phyloP scores from a whole-genome alignment of 2,888 invertebrate species.

The Clivina fossor region DNA sequence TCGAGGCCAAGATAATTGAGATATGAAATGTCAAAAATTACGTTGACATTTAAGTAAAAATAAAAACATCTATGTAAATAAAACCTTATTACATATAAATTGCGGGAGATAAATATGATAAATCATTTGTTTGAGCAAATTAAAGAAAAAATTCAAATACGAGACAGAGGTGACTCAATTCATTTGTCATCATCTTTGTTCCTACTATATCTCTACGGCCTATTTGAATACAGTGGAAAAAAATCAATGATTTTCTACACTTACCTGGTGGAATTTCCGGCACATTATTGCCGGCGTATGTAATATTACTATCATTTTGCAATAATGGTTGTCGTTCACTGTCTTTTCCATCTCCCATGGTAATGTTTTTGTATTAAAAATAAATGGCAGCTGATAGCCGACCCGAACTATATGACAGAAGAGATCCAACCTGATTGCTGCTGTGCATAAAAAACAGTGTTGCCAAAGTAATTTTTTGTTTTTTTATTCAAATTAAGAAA shows the following conservation, averaged over 20 bases:
- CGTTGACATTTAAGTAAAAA: no score
- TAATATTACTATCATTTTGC: conserved; percentile 50
- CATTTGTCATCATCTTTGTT: conserved; percentile 29
- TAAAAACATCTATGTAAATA: no score
- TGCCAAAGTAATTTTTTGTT: conserved; percentile 29
- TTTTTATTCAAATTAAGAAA: conserved; percentile 1
- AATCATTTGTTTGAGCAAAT: conserved; percentile 13
- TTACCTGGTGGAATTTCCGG: conserved; percentile 31
- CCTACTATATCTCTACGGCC: conserved; percentile 4
- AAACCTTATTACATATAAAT: no score
- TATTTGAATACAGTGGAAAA: conserved; percentile 4
- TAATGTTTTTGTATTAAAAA: conserved; percentile 33
- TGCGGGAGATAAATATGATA: no score
- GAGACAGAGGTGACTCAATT: conserved; percentile 26
- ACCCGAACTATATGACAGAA: conserved; percentile 33
- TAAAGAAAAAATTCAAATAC: not conserved
- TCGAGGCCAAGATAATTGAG: no score
- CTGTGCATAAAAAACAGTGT: conserved; percentile 23
- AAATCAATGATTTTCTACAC: conserved; percentile 22
- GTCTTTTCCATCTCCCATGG: conserved; percentile 66
- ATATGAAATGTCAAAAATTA: no score
- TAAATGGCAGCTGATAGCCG: conserved; percentile 30
- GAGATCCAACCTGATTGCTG: no score
- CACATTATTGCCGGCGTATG: conserved; percentile 25
- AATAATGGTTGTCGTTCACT: conserved; percentile 65